Percentiles rank a stretch among this genome's conserved stretches.
These are phyloP conservation scores for Pantherophis vulpinus DNA, from an alignment of 2,797 vertebrate species.

Conservation along the genomic window DNA sequence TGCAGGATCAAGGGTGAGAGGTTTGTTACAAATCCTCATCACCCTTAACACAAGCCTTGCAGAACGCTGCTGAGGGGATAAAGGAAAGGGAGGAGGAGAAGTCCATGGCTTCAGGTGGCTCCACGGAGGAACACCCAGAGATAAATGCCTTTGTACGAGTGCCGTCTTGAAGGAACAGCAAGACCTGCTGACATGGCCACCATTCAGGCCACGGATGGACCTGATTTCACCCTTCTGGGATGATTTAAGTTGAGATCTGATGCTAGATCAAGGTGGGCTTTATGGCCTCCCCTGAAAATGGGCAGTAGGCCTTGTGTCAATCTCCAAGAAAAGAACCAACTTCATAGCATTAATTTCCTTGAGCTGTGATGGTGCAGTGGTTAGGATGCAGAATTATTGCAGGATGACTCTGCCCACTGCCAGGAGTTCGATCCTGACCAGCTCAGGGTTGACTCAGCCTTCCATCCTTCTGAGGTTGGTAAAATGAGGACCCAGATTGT, in stretches of 20 bases:
- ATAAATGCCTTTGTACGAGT: not conserved
- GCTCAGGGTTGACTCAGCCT: no score
- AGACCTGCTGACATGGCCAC: not conserved
- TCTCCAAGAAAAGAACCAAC: constrained; percentile 46
- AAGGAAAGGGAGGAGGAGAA: not conserved
- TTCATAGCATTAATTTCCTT: no score
- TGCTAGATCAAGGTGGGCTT: not conserved
- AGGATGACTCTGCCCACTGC: no score
- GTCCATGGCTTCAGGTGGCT: not conserved
- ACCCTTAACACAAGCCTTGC: no score
- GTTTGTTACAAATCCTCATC: not conserved
- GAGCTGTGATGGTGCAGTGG: no score
- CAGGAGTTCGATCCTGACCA: no score
- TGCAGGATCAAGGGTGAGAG: not conserved
- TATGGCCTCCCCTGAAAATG: not conserved
- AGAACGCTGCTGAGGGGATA: not conserved
- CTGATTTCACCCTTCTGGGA: not conserved
- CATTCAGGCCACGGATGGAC: not conserved
- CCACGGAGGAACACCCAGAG: not conserved
- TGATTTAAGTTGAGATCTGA: not conserved
- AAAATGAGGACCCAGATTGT: no score
- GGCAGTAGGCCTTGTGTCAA: constrained; percentile 51
- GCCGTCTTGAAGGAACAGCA: not conserved
- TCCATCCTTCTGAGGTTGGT: no score
- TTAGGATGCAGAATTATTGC: no score